Evolutionary conservation across 2,113 vertebrate genomes (phyloP), one percentile per base, ranked within the genome.

Genomic region (Prionailurus viverrinus): DNA sequence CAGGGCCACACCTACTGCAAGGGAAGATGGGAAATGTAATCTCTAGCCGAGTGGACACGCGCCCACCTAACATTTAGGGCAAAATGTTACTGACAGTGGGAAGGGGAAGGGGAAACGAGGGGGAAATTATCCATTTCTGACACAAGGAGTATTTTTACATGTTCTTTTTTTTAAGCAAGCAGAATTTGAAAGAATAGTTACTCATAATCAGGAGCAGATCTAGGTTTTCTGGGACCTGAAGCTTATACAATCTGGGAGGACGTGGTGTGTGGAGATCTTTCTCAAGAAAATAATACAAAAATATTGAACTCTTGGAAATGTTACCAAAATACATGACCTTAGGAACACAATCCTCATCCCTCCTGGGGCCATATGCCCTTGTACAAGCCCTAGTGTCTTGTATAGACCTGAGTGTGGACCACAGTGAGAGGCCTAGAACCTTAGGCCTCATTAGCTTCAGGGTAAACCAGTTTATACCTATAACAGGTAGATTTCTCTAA

Each of bases 231-330:
- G n/a, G 41, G 16, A 25, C 31, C 79, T 76, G 51, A 83, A 63
- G 23, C 29, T 48, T 89, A 48, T 68, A 66, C 23, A 89, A 29
- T 85, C 71, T 51, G 68, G 33, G 48, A 71, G 18, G 31, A 53
- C 45, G 21, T 76, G 86, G 41, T 63, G 11, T 55, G 10, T 18
- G 51, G 11, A 74, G 55, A 48, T 55, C n/a, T 79, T 93, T 88
- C 69, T 85, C 55, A 96, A 94, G 58, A 74, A 91, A 91, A 81
- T 58, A 87, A 41, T 29, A 78, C 23, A 76, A 84, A 88, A 89
- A 81, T n/a, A 92, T 86, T 66, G 41, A 87, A 76, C 36, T 80
- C 96, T 61, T 39, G 39, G 31, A 83, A 61, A 68, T 69, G 25
- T n/a, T 92, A 61, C 66, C 58, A 91, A 86, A 96, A 69, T 39